phyloP scores from a whole-genome alignment of 2,113 vertebrate species.

The Cyprinus carpio region DNA sequence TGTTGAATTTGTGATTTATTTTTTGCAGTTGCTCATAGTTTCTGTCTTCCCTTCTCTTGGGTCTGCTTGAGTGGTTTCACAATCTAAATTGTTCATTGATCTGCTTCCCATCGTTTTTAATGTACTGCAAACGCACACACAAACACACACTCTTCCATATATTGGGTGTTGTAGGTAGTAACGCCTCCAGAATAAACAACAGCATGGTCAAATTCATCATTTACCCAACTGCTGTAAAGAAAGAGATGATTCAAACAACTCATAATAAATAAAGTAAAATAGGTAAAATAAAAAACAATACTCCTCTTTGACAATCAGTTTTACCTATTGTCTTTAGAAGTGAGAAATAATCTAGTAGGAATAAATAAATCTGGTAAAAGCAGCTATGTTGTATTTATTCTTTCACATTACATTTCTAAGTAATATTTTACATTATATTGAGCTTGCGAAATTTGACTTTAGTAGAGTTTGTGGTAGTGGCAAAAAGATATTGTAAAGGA shows the following conservation, averaged over 20 bases:
- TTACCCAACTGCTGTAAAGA: conserved; percentile 23
- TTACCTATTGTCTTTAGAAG: neutral
- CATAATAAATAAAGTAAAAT: conserved; percentile 4
- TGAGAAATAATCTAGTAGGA: neutral
- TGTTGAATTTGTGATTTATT: conserved; percentile 27
- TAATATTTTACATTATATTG: neutral
- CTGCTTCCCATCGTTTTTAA: conserved; percentile 36
- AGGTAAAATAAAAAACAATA: neutral
- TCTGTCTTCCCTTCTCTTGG: conserved; percentile 23
- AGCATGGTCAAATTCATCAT: conserved; percentile 22
- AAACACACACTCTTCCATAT: neutral
- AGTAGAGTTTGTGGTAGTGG: neutral
- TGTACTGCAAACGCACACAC: conserved; percentile 11
- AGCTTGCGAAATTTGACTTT: neutral
- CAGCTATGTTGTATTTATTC: neutral
- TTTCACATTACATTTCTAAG: neutral
- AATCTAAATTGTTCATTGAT: conserved; percentile 41
- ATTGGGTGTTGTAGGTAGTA: neutral
- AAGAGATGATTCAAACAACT: conserved; percentile 5
- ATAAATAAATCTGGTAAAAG: neutral
- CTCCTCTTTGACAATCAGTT: neutral
- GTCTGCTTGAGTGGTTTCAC: conserved; percentile 31
- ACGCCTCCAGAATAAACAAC: conserved; percentile 27
- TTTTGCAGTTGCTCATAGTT: conserved; percentile 12
- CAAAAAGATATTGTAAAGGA: neutral